Evolutionary conservation across 2,888 invertebrate genomes (phyloP), one percentile per base, ranked within the genome.

Genomic region (Eupithecia exiguata): DNA sequence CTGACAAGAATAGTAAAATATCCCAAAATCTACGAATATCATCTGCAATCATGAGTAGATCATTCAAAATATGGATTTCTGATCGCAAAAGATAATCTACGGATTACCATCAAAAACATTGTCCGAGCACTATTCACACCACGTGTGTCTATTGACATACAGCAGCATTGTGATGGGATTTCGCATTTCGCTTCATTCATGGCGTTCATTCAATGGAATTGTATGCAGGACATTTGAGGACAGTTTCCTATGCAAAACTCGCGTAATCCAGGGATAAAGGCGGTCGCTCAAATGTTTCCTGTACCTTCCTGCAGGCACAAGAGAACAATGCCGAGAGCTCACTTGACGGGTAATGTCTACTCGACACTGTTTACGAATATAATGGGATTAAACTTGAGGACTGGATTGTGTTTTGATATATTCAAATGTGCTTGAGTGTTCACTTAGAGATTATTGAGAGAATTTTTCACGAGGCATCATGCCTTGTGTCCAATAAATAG

Each of bases 241-340:
- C 88, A 89, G 89, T 87, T 93, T 92, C 94, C 94, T 94, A 94
- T 92, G 93, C 93, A 92, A 93, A 93, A 93, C 92, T 88, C 85
- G 82, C 86, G 85, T 93, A 93, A 94, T 94, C 93, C 93, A 89
- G 89, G 92, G 91, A 93, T 92, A 94, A 94, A 93, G 89, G 90
- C 83, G 84, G 84, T 83, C 86, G 88, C 86, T 86, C 86, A 85
- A 88, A 91, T 91, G 90, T 89, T 93, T 94, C 93, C 93, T 92
- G 86, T 87, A 79, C 80, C 65, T 36, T 72, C 78, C 81, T 79
- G 77, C 80, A 71, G 79, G 81, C 82, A 84, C 84, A 82, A 84
- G 83, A 80, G 79, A 80, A 89, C 88, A 90, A 89, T 88, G 82
- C 81, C 79, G 85, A 87, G 89, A 90, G 92, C 90, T 93, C 93